Conservation (phyloP, 1,140 invertebrate species). For the Tetramorium alpestre region DNA sequence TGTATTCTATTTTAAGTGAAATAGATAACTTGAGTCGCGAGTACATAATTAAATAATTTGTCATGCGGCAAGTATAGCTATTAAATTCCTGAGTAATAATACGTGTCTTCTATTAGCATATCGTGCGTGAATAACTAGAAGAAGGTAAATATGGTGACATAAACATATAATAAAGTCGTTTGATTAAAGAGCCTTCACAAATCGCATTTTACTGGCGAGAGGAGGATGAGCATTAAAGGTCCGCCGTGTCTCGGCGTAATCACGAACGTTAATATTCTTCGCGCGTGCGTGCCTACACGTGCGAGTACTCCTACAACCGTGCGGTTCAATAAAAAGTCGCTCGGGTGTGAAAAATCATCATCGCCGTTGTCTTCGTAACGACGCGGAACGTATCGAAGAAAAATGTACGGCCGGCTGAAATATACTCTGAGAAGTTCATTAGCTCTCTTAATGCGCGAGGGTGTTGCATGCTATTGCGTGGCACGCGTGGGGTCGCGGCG, state of each 20-base stretch:
- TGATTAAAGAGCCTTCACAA: constrained; percentile 43
- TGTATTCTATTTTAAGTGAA: background rate
- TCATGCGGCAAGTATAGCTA: too few species aligned
- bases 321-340: constrained; percentile 35
- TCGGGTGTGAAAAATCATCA: constrained; percentile 47
- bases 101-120: constrained; percentile 1
- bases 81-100: constrained; percentile 5
- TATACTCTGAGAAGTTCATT: constrained; percentile 64
- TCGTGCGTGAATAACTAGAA: constrained; percentile 9
- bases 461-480: constrained; percentile 63
- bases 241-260: constrained; percentile 37
- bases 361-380: constrained; percentile 49
- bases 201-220: constrained; percentile 1
- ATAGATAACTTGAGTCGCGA: background rate
- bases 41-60: background rate
- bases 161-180: constrained; percentile 31
- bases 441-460: constrained; percentile 61
- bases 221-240: constrained; percentile 40
- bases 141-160: constrained; percentile 29
- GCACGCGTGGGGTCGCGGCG: constrained; percentile 60
- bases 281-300: background rate
- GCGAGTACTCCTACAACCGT: background rate
- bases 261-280: constrained; percentile 50
- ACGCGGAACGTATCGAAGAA: constrained; percentile 43
- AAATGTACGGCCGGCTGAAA: constrained; percentile 43